phyloP scores from a whole-genome alignment of 2,888 invertebrate species.

The Ommatoiulus sabulosus region DNA sequence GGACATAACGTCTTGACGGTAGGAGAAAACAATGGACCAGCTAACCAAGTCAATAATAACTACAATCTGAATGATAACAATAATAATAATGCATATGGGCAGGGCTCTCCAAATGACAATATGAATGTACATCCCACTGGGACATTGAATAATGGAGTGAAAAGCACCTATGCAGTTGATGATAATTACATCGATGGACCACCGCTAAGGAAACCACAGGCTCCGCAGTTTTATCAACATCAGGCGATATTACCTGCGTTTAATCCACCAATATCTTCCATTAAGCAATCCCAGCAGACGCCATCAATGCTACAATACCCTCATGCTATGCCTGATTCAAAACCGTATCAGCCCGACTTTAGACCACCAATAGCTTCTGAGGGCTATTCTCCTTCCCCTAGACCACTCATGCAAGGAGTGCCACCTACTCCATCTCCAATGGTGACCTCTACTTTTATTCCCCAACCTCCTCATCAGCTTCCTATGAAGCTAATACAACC shows the following conservation, averaged over 20 bases:
- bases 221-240: not conserved
- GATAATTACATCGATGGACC: conserved; percentile 50
- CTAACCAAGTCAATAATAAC: conserved; percentile 15
- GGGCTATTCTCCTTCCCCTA: not conserved
- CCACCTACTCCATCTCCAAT: not conserved
- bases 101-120: conserved; percentile 14
- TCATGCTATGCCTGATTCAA: not conserved
- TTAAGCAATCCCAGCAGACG: not conserved
- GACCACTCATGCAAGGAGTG: not conserved
- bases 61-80: conserved; percentile 39
- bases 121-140: conserved; percentile 6
- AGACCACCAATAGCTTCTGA: conserved; percentile 27
- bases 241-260: not conserved
- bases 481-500: not conserved
- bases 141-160: not conserved
- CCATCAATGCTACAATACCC: not conserved
- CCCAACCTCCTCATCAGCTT: not conserved
- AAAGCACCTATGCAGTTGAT: conserved; percentile 18
- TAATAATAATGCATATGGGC: conserved; percentile 26
- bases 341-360: not conserved
- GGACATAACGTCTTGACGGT: not conserved
- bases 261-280: not conserved
- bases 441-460: not conserved
- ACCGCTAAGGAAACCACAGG: not conserved
- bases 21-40: not conserved